phyloP scores from a whole-genome alignment of 2,888 invertebrate genomes.

The Lingula anatina region DNA sequence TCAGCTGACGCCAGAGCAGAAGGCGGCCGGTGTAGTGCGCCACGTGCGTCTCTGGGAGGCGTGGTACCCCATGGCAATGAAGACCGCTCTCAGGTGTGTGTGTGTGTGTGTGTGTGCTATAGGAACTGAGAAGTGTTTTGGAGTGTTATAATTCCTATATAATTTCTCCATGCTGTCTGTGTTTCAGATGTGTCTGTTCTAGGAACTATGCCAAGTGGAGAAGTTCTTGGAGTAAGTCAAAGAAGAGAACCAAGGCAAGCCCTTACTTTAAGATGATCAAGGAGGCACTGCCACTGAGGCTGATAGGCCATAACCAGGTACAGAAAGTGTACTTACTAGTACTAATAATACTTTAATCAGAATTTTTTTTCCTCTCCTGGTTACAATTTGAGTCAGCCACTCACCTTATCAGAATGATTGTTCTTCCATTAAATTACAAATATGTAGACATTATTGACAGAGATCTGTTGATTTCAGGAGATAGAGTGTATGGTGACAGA shows the following conservation, averaged over 20 bases:
- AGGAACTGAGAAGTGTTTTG: too few relatives aligned
- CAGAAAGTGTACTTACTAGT: too few relatives aligned
- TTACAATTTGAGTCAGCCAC: too few relatives aligned
- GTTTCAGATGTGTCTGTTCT: constrained; percentile 88
- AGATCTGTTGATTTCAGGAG: constrained; percentile 57
- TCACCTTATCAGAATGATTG: too few relatives aligned
- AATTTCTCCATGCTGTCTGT: too few relatives aligned
- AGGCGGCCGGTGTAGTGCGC: constrained; percentile 10
- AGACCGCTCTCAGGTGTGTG: too few relatives aligned
- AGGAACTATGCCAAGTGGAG: constrained; percentile 93
- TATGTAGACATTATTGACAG: too few relatives aligned
- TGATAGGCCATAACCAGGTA: constrained; percentile 77
- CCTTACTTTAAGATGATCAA: constrained; percentile 57
- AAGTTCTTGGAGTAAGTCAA: constrained; percentile 67
- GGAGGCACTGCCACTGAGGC: constrained; percentile 75
- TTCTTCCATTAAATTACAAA: too few relatives aligned
- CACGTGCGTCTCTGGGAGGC: constrained; percentile 5
- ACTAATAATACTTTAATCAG: too few relatives aligned
- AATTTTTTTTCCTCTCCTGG: too few relatives aligned
- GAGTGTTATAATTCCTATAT: too few relatives aligned
- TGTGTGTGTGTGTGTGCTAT: too few relatives aligned
- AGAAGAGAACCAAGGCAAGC: constrained; percentile 15
- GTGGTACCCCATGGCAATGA: constrained; percentile 6
- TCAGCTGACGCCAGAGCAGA: constrained; percentile 27
- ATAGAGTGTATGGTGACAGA: constrained; percentile 87